A percentile compares a stretch with the other conserved stretches of the same genome.
These are phyloP conservation scores for Mythimna impura DNA, from an alignment of 2,888 invertebrate genomes.

Conservation along the genomic window DNA sequence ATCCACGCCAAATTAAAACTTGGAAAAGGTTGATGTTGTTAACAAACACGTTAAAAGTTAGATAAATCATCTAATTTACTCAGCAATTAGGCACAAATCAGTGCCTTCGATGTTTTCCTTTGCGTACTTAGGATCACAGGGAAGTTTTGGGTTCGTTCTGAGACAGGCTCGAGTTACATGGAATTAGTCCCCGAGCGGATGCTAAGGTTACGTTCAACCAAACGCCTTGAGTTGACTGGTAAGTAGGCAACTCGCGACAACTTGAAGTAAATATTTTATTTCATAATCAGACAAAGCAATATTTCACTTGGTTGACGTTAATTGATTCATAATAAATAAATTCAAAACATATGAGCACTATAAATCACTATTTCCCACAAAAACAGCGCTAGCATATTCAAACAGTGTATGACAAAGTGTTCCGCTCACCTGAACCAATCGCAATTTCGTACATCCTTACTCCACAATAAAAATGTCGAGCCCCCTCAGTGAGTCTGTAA, in stretches of 20 bases:
- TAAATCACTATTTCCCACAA: slow-evolving; percentile 30
- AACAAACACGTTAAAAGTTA: slow-evolving; percentile 52
- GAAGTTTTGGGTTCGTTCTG: slow-evolving; percentile 62
- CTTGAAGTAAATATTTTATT: slow-evolving; percentile 9
- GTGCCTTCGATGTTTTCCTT: slow-evolving; percentile 67
- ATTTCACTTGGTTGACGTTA: neutral
- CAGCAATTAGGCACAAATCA: slow-evolving; percentile 70
- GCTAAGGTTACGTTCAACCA: slow-evolving; percentile 64
- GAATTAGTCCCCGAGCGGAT: slow-evolving; percentile 76
- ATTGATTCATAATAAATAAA: slow-evolving; percentile 3
- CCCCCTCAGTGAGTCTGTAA: slow-evolving; percentile 55
- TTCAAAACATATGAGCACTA: slow-evolving; percentile 27
- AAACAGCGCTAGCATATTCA: slow-evolving; percentile 3
- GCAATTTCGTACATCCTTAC: slow-evolving; percentile 39
- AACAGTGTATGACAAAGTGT: slow-evolving; percentile 41
- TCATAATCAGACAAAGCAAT: neutral
- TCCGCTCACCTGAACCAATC: slow-evolving; percentile 48
- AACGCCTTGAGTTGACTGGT: slow-evolving; percentile 9
- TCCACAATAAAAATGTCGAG: slow-evolving; percentile 45
- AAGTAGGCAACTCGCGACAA: neutral
- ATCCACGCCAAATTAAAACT: slow-evolving; percentile 46
- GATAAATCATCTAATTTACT: slow-evolving; percentile 70
- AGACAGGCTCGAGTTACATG: slow-evolving; percentile 69
- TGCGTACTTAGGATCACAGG: slow-evolving; percentile 58
- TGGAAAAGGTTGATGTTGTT: slow-evolving; percentile 38